phyloP scores from a whole-genome alignment of 1,140 invertebrate species.

The Atopsyche davidsoni region DNA sequence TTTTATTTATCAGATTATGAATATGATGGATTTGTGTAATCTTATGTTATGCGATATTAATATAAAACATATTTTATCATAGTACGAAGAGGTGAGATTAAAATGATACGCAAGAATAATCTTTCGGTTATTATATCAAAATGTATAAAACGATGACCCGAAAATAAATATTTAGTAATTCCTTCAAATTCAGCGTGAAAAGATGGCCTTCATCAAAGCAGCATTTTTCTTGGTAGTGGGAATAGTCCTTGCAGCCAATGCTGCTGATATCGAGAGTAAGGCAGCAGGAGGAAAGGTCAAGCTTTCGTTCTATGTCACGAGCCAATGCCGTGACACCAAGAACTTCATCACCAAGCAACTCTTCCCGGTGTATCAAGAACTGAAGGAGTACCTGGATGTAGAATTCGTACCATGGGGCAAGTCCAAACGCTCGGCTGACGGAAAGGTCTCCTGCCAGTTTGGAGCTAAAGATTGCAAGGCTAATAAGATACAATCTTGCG shows the following conservation, averaged over 20 bases:
- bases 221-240: neutral
- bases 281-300: slow-evolving; percentile 34
- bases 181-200: no score
- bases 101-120: no score
- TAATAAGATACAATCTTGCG: slow-evolving; percentile 39
- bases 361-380: slow-evolving; percentile 32
- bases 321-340: slow-evolving; percentile 34
- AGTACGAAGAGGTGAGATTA: no score
- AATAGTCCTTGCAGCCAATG: neutral
- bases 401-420: slow-evolving; percentile 43
- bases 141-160: no score
- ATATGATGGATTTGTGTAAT: no score
- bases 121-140: no score
- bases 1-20: no score
- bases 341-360: slow-evolving; percentile 34
- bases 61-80: no score
- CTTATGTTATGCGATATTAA: no score
- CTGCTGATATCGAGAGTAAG: neutral
- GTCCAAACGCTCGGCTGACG: slow-evolving; percentile 29
- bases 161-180: no score
- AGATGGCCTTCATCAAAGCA: no score
- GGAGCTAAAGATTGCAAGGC: slow-evolving; percentile 36
- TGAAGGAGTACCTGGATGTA: slow-evolving; percentile 35
- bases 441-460: slow-evolving; percentile 35
- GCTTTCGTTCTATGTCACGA: slow-evolving; percentile 35